Conservation (phyloP, 2,113 vertebrate genomes). For the Limnothrissa miodon region DNA sequence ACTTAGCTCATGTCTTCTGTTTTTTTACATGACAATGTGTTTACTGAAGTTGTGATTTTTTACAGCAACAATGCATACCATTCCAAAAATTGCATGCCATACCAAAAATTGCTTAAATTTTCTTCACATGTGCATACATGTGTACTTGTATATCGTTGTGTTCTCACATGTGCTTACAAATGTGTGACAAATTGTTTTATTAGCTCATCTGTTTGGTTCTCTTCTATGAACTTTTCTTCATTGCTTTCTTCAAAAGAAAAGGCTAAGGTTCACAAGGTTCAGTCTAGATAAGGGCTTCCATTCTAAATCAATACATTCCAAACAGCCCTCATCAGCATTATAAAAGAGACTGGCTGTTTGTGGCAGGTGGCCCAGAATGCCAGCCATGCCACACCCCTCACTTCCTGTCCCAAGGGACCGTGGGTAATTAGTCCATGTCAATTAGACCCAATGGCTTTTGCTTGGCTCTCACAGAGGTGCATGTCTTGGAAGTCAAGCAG, state of each 20-base stretch:
- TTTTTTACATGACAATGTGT: no score
- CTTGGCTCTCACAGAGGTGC: background rate
- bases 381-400: conserved; percentile 19
- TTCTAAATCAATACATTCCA: conserved; percentile 22
- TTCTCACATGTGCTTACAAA: background rate
- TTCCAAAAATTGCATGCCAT: no score
- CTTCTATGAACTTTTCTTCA: background rate
- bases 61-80: background rate
- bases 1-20: no score
- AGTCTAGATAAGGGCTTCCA: background rate
- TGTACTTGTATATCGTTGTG: no score
- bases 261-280: background rate
- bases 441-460: conserved; percentile 8
- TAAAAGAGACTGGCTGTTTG: background rate
- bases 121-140: no score
- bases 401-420: conserved; percentile 16
- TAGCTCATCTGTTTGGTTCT: background rate
- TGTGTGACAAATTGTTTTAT: background rate
- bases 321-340: conserved; percentile 34
- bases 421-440: conserved; percentile 23
- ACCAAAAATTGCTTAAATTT: no score
- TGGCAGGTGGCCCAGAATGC: conserved; percentile 23
- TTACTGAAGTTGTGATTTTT: background rate
- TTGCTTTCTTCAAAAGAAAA: background rate
- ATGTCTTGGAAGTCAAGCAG: background rate